Evolutionary conservation across 2,888 invertebrate species (phyloP), one percentile per base, ranked within the genome.

Genomic region (Trichopoda pennipes): DNA sequence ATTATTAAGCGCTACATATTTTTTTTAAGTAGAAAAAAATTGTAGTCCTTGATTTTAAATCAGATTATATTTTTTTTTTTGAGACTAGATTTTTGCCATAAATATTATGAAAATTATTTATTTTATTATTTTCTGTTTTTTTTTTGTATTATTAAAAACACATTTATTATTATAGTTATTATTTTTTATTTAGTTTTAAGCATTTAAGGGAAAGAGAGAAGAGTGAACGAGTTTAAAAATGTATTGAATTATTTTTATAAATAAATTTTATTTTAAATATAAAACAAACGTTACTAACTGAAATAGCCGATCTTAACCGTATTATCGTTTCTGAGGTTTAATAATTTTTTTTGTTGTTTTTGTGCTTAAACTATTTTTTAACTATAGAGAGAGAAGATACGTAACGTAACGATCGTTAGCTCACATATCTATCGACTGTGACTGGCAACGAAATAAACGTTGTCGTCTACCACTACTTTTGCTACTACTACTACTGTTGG

Each of bases 341-440:
- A 7, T n/a, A n/a, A n/a, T n/a, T n/a, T n/a, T n/a, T n/a, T n/a
- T n/a, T n/a, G 14, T 14, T 61, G 53, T 60, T 42, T 55, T 61
- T 76, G 47, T 63, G 56, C 63, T 80, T 53, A 32, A 19, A 55
- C 9, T 17, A 14, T 49, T 32, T 35, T 60, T 75, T 73, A 77
- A 77, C 73, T 77, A 63, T 63, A 81, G 63, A 75, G 64, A 82
- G 79, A 79, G 76, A 23, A 75, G 79, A 72, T 82, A 82, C 80
- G 80, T 79, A 79, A 76, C 82, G 82, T 82, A 82, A 85, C 85
- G 85, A 85, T 85, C 84, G 84, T 85, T 85, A 85, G 85, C 85
- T 84, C 85, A 81, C 83, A 85, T 85, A 83, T 84, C 84, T 84
- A 84, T 84, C 74, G 83, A 81, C 82, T 82, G 82, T 79, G 82